phyloP scores from a whole-genome alignment of 1,140 invertebrate genomes.

The Platyscapa corneri region DNA sequence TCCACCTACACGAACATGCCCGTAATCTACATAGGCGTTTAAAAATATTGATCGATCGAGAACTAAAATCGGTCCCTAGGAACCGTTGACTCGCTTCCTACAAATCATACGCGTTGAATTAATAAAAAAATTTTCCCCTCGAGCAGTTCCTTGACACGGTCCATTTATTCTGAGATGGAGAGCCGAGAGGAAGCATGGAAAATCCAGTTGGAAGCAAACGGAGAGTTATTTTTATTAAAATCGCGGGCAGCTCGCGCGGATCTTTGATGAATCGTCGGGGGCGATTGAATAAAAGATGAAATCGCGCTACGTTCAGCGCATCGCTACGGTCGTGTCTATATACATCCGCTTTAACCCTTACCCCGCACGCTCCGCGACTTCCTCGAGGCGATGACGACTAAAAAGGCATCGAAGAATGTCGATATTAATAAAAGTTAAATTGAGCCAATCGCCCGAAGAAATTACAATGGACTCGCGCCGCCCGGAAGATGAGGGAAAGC shows the following conservation, averaged over 20 bases:
- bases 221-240: conserved; percentile 71
- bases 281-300: conserved; percentile 73
- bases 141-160: background rate
- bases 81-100: background rate
- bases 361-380: background rate
- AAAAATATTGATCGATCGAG: background rate
- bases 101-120: background rate
- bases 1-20: no score
- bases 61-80: background rate
- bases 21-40: no score
- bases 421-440: conserved; percentile 73
- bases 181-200: conserved; percentile 45
- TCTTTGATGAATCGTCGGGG: conserved; percentile 61
- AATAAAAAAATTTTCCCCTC: background rate
- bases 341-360: background rate
- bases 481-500: conserved; percentile 26
- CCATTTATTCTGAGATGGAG: background rate
- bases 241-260: conserved; percentile 58
- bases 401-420: conserved; percentile 69
- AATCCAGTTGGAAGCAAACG: conserved; percentile 48
- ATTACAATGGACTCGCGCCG: conserved; percentile 60
- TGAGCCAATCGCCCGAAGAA: conserved; percentile 69
- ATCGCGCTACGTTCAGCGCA: conserved; percentile 50
- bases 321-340: conserved; percentile 40
- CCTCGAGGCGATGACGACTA: conserved; percentile 53